A percentile compares a stretch with the other conserved stretches of the same genome.
phyloP scores from a whole-genome alignment of 1,140 invertebrate genomes.

The Drosophila lini region DNA sequence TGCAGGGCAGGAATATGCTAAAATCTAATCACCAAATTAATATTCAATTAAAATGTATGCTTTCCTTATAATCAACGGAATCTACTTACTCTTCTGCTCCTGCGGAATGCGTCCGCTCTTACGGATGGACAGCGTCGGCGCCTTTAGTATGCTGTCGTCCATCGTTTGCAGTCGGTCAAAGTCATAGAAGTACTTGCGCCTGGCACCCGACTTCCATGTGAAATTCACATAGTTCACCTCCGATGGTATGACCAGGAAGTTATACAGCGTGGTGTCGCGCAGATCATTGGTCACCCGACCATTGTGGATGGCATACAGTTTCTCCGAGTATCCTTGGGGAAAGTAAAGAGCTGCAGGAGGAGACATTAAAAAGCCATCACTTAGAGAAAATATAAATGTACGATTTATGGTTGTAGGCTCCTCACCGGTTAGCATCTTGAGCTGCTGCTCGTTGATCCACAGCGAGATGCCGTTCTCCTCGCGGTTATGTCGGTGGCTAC shows the following conservation, averaged over 20 bases:
- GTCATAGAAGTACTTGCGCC: constrained; percentile 94
- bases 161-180: constrained; percentile 94
- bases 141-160: constrained; percentile 92
- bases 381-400: background rate
- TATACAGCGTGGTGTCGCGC: constrained; percentile 94
- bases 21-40: constrained; percentile 88
- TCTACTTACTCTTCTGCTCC: constrained; percentile 90
- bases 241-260: constrained; percentile 94
- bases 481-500: constrained; percentile 59
- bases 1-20: constrained; percentile 95
- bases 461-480: constrained; percentile 88
- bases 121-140: constrained; percentile 94
- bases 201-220: constrained; percentile 93
- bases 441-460: constrained; percentile 95
- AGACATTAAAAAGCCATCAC: background rate
- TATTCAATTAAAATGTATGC: background rate
- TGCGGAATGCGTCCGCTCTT: constrained; percentile 93
- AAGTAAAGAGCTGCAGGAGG: constrained; percentile 68
- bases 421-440: constrained; percentile 94
- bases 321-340: constrained; percentile 86
- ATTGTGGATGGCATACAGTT: constrained; percentile 94
- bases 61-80: background rate
- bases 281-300: constrained; percentile 93
- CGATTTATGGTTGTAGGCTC: background rate
- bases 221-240: constrained; percentile 96